These are phyloP conservation scores for Hyles lineata DNA, from an alignment of 2,888 invertebrate genomes.

Conservation along the genomic window DNA sequence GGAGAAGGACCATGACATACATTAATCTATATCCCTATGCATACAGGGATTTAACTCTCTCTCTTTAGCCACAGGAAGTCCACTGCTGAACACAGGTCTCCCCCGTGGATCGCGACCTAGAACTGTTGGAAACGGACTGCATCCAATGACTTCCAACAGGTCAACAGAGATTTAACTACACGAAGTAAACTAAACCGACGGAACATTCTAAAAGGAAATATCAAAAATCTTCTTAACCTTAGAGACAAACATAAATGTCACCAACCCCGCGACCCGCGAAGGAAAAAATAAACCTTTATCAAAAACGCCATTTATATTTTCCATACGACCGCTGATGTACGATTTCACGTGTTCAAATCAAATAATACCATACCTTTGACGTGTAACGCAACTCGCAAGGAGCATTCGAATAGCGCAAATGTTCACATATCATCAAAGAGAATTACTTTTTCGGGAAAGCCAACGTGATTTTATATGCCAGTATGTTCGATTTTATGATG, in stretches of 20 bases:
- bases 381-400: slow-evolving; percentile 42
- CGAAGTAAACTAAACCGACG: too few relatives aligned
- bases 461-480: neutral
- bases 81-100: too few relatives aligned
- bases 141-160: too few relatives aligned
- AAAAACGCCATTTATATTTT: slow-evolving; percentile 3
- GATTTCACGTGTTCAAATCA: slow-evolving; percentile 37
- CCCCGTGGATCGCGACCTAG: too few relatives aligned
- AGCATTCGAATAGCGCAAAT: slow-evolving; percentile 39
- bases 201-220: neutral
- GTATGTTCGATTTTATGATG: slow-evolving; percentile 1
- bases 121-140: too few relatives aligned
- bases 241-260: neutral
- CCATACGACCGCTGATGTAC: neutral
- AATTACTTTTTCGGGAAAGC: slow-evolving; percentile 6
- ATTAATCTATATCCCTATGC: too few relatives aligned
- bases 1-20: too few relatives aligned
- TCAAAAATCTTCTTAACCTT: neutral
- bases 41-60: too few relatives aligned
- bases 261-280: neutral
- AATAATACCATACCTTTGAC: slow-evolving; percentile 51
- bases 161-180: too few relatives aligned
- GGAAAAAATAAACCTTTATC: slow-evolving; percentile 7
- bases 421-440: slow-evolving; percentile 17
- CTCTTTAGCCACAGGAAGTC: too few relatives aligned